These are phyloP conservation scores for Poeciliopsis occidentalis DNA, from an alignment of 2,113 vertebrate species.

Conservation along the genomic window DNA sequence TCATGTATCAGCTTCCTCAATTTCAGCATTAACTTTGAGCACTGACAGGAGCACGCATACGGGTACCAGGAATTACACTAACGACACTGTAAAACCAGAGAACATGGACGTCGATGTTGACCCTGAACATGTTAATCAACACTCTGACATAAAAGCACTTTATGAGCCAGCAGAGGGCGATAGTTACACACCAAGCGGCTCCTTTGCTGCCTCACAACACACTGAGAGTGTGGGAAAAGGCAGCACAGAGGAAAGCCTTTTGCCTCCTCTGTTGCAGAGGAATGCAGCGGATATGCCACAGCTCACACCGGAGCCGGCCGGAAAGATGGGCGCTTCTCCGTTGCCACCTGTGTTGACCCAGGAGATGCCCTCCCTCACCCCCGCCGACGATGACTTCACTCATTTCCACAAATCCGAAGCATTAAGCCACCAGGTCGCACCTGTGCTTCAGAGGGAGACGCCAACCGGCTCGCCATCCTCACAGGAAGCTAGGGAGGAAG, in stretches of 20 bases:
- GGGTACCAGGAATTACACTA: constrained; percentile 25
- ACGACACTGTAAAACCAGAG: constrained; percentile 32
- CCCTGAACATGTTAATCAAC: constrained; percentile 38
- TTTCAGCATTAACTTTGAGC: constrained; percentile 39
- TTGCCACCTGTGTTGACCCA: constrained; percentile 73
- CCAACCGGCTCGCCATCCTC: constrained; percentile 35
- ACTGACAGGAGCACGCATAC: constrained; percentile 37
- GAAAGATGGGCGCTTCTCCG: constrained; percentile 58
- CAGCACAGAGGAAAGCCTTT: constrained; percentile 38
- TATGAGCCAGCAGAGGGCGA: constrained; percentile 63
- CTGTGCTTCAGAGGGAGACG: constrained; percentile 71
- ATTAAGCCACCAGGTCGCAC: constrained; percentile 55
- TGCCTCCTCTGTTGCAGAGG: constrained; percentile 67
- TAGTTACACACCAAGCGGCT: constrained; percentile 32
- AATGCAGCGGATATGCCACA: constrained; percentile 77
- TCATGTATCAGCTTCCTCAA: constrained; percentile 24
- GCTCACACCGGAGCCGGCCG: constrained; percentile 73
- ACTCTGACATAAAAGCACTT: constrained; percentile 62
- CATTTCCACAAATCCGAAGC: constrained; percentile 20
- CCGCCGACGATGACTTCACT: constrained; percentile 56
- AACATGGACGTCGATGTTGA: constrained; percentile 30
- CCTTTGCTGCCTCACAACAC: constrained; percentile 17
- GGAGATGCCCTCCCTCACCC: constrained; percentile 83
- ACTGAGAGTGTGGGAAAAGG: constrained; percentile 32
- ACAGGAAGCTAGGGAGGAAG: constrained; percentile 23